Percentiles rank a stretch among this genome's conserved stretches.
These are phyloP conservation scores for Epinephelus moara DNA, from an alignment of 2,113 vertebrate genomes.

Conservation along the genomic window DNA sequence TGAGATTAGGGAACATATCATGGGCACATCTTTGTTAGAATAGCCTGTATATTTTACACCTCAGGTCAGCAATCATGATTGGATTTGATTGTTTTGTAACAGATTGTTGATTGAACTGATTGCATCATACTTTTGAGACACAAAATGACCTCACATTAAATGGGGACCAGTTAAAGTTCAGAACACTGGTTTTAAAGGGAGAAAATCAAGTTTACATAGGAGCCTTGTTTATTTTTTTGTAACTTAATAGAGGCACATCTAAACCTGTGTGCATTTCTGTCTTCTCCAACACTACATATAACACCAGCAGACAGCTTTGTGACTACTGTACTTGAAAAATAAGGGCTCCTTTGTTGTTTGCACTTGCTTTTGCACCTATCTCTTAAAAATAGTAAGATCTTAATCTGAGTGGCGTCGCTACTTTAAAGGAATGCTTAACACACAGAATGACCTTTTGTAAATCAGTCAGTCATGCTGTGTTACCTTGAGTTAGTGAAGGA, in stretches of 20 bases:
- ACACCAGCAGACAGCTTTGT: slow-evolving; percentile 14
- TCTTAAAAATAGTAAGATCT: background rate
- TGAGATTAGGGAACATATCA: background rate
- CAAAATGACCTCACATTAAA: background rate
- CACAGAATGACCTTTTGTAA: too few species aligned
- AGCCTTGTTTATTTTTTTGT: background rate
- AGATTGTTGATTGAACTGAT: background rate
- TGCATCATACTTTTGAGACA: background rate
- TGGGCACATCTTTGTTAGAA: slow-evolving; percentile 1
- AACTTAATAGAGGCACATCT: background rate
- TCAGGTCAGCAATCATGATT: slow-evolving; percentile 14
- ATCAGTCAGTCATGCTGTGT: too few species aligned
- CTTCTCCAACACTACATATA: background rate
- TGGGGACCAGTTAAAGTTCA: background rate
- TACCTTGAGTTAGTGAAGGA: too few species aligned
- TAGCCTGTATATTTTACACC: background rate
- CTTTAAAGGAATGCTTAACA: too few species aligned
- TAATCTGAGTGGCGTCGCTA: background rate
- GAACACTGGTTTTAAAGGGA: slow-evolving; percentile 23
- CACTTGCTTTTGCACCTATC: background rate
- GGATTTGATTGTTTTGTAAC: slow-evolving; percentile 2
- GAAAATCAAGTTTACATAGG: background rate
- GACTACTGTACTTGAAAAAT: background rate
- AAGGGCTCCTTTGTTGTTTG: slow-evolving; percentile 7
- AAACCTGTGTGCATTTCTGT: slow-evolving; percentile 3